phyloP scores from a whole-genome alignment of 2,888 invertebrate genomes.

The Phalera bucephala region DNA sequence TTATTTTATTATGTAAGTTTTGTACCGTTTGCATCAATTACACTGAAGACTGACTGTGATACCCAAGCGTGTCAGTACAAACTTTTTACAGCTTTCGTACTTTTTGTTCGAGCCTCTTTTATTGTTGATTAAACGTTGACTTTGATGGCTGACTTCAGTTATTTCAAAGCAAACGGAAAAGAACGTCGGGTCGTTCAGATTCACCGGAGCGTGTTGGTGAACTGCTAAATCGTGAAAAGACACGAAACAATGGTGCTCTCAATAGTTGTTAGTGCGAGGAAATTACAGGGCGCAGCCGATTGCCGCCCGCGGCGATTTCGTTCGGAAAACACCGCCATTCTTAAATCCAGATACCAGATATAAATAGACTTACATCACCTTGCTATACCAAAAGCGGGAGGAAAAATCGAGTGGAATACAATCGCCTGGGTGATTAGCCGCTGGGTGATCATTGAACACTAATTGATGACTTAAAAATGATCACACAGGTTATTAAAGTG shows the following conservation, averaged over 20 bases:
- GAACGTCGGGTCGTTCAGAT: constrained; percentile 21
- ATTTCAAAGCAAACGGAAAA: constrained; percentile 29
- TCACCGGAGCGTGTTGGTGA: constrained; percentile 34
- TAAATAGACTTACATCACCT: no score
- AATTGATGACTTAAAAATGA: no score
- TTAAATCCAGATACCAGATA: no score
- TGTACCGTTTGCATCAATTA: no score
- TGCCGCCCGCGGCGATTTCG: constrained; percentile 44
- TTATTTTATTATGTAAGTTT: no score
- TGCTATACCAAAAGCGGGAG: no score
- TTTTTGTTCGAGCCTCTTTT: constrained; percentile 22
- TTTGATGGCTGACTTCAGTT: no score
- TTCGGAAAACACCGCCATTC: constrained; percentile 56
- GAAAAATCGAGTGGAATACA: no score
- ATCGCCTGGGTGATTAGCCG: no score
- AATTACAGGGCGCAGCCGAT: constrained; percentile 49
- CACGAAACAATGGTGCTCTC: constrained; percentile 50
- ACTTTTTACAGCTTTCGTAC: constrained; percentile 1
- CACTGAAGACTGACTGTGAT: not conserved
- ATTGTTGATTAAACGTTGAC: constrained; percentile 35
- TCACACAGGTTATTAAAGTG: no score
- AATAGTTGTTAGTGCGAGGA: constrained; percentile 59
- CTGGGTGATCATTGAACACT: no score
- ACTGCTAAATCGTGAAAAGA: constrained; percentile 42
- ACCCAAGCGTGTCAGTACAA: not conserved